Conservation (phyloP, 2,888 invertebrate genomes). For the Rotaria sp. region DNA sequence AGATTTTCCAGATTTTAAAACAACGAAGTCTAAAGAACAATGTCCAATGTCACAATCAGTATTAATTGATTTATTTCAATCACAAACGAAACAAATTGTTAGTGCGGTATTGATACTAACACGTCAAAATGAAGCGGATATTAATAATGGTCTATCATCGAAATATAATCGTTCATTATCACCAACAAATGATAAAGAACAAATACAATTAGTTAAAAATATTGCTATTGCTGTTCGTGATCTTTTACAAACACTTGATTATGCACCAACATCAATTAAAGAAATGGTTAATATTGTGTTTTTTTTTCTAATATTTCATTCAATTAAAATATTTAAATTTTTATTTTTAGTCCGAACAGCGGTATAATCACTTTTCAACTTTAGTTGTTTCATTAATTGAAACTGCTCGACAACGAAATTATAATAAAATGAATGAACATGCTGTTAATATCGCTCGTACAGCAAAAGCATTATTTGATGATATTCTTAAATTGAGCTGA, state of each 20-base stretch:
- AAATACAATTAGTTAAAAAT: constrained; percentile 6
- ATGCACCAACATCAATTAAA: background rate
- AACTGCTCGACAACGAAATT: constrained; percentile 14
- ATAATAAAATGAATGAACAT: constrained; percentile 13
- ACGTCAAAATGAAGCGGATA: background rate
- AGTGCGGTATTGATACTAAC: background rate
- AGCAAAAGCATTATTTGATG: constrained; percentile 23
- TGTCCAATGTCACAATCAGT: background rate
- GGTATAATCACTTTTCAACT: constrained; percentile 3
- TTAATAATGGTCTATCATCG: background rate
- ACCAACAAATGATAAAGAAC: background rate
- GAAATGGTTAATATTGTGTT: background rate
- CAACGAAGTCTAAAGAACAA: background rate
- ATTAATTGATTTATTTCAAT: constrained; percentile 7
- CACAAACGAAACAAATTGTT: constrained; percentile 22
- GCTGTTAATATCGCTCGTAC: constrained; percentile 10
- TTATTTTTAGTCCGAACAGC: background rate
- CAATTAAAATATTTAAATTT: background rate
- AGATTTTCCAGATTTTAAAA: background rate
- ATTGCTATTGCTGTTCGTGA: constrained; percentile 24
- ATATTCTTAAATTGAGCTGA: constrained; percentile 12
- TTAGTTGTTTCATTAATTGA: constrained; percentile 22
- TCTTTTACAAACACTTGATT: constrained; percentile 27
- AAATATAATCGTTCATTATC: background rate
- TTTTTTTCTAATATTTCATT: too few species aligned